Evolutionary conservation across 2,113 vertebrate species (phyloP), one percentile per base, ranked within the genome.

Genomic region (Boleophthalmus pectinirostris): DNA sequence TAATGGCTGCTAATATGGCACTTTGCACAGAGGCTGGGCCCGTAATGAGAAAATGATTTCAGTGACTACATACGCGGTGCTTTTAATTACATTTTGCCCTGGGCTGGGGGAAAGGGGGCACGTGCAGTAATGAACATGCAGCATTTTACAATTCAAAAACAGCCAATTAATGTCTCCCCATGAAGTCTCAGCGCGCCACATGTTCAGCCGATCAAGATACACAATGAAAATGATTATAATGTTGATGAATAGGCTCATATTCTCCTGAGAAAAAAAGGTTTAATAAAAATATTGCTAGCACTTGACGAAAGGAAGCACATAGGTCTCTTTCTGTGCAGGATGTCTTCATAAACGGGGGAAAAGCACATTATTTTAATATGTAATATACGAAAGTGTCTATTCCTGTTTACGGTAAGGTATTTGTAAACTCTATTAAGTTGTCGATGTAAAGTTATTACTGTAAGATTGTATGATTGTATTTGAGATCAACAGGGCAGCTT

Each of bases 291-390:
- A 82, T 74, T 77, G 56, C 81, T 58, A 87, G 91, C 84, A 88
- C 89, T 92, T 91, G 78, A 74, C 70, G 74, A 74, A 64, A 73
- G 70, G 79, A 75, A 65, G 72, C 69, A 83, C 83, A 79, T 68
- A 60, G 25, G 10, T 74, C 69, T 70, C 73, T 85, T 83, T 67
- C 74, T 77, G 68, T 82, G 77, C 68, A 56, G 69, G 65, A 78
- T 54, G 21, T 84, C 79, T 84, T 74, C 85, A 74, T 66, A 84
- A 56, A 29, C 2, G 73, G 82, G 18, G 83, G 82, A 82, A 79
- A 88, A 76, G 90, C 92, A 93, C 88, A 93, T 88, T 92, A 90
- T 94, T 93, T 93, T 91, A 88, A 88, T 91, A 92, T 93, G 89
- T 93, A 92, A 90, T 90, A 87, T 92, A 93, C 78, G 90, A 82